A percentile compares a stretch with the other conserved stretches of the same genome.
phyloP scores from a whole-genome alignment of 1,140 invertebrate genomes.

The Drosophila bocqueti region DNA sequence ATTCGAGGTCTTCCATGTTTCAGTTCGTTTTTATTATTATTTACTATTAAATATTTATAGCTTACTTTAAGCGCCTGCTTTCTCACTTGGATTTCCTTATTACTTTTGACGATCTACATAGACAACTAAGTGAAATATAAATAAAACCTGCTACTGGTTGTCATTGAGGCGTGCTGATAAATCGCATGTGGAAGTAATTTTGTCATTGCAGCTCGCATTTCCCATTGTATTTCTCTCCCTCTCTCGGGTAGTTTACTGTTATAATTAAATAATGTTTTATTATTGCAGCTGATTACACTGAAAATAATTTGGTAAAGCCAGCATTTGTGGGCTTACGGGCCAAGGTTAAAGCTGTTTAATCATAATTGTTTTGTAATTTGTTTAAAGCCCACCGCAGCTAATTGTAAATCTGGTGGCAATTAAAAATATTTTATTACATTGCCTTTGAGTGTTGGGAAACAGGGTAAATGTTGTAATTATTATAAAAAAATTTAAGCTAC shows the following conservation, averaged over 20 bases:
- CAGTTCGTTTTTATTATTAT: not conserved
- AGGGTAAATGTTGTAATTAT: conserved; percentile 1
- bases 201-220: conserved; percentile 33
- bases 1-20: no score
- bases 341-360: conserved; percentile 23
- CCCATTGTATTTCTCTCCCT: not conserved
- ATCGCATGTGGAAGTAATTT: conserved; percentile 55
- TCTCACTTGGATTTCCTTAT: conserved; percentile 4
- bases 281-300: conserved; percentile 5
- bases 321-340: conserved; percentile 1
- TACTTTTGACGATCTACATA: conserved; percentile 5
- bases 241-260: conserved; percentile 38
- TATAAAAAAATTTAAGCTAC: not conserved
- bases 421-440: conserved; percentile 23
- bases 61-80: not conserved
- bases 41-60: not conserved
- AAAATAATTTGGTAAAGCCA: not conserved
- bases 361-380: conserved; percentile 33
- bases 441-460: not conserved
- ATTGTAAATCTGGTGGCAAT: conserved; percentile 22
- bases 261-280: conserved; percentile 28
- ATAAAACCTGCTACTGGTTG: conserved; percentile 32
- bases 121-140: conserved; percentile 24
- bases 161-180: conserved; percentile 56
- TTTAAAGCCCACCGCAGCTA: conserved; percentile 21